Conservation (phyloP, 2,888 invertebrate species). For the Beris chalybata region DNA sequence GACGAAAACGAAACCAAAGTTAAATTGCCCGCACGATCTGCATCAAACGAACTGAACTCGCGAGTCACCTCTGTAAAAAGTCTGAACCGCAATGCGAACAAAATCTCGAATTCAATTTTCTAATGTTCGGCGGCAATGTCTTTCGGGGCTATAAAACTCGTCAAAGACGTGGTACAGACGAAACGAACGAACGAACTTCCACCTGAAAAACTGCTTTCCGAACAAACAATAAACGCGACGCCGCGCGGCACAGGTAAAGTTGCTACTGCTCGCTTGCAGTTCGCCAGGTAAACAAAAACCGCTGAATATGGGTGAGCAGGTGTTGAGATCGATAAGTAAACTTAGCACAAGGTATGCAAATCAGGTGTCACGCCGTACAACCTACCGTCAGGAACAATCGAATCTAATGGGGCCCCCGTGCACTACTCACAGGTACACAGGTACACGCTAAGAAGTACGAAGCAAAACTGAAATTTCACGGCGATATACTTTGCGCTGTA, state of each 20-base stretch:
- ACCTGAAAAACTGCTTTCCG: not conserved
- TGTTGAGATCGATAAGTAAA: constrained; percentile 1
- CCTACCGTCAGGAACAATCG: too few relatives aligned
- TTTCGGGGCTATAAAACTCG: not conserved
- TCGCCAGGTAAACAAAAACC: constrained; percentile 16
- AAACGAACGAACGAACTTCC: not conserved
- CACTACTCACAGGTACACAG: too few relatives aligned
- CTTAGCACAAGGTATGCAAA: not conserved
- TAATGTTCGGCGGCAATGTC: not conserved
- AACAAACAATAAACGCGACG: not conserved
- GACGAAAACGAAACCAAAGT: too few relatives aligned
- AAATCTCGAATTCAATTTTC: constrained; percentile 1
- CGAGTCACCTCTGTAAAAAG: not conserved
- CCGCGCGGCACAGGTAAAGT: constrained; percentile 14
- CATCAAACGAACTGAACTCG: too few relatives aligned
- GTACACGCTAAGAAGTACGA: too few relatives aligned
- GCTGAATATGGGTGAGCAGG: constrained; percentile 8
- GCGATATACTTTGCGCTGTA: too few relatives aligned
- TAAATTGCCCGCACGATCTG: too few relatives aligned
- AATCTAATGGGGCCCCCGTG: too few relatives aligned
- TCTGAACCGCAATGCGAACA: not conserved
- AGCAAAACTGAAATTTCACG: too few relatives aligned
- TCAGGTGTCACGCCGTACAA: not conserved
- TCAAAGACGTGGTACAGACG: not conserved
- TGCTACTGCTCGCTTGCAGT: constrained; percentile 3